Evolutionary conservation across 2,113 vertebrate species (phyloP).

Genomic region (Chiloscyllium plagiosum): DNA sequence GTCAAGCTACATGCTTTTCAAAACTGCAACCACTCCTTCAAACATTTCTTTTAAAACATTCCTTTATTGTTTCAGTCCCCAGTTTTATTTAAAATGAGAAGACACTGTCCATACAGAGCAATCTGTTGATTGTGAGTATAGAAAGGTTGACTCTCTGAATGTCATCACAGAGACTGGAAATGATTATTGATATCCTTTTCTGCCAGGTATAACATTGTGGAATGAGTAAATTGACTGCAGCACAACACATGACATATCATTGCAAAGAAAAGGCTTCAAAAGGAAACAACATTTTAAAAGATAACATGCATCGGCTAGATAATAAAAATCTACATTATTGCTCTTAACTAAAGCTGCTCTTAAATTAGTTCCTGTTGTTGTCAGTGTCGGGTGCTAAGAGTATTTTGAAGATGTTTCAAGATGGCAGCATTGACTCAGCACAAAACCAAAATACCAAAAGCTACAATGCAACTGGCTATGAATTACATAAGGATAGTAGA

Average conservation of each 20-base stretch:
- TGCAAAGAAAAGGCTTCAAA: neutral
- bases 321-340: neutral
- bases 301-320: neutral
- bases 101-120: no score
- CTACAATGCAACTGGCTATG: neutral
- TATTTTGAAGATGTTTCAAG: neutral
- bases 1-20: no score
- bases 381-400: neutral
- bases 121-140: neutral
- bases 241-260: neutral
- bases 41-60: no score
- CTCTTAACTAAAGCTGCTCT: neutral
- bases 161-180: neutral
- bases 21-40: no score
- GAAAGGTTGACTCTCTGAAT: neutral
- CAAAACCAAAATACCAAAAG: neutral
- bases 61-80: no score
- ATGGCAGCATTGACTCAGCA: neutral
- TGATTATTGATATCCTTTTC: slow-evolving; percentile 4
- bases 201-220: neutral
- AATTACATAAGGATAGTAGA: neutral
- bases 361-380: neutral
- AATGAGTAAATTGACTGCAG: slow-evolving; percentile 12
- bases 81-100: no score
- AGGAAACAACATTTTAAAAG: neutral